Base-by-base conservation (phyloP, 2,797 vertebrate species). In the Lacerta viridis region DNA sequence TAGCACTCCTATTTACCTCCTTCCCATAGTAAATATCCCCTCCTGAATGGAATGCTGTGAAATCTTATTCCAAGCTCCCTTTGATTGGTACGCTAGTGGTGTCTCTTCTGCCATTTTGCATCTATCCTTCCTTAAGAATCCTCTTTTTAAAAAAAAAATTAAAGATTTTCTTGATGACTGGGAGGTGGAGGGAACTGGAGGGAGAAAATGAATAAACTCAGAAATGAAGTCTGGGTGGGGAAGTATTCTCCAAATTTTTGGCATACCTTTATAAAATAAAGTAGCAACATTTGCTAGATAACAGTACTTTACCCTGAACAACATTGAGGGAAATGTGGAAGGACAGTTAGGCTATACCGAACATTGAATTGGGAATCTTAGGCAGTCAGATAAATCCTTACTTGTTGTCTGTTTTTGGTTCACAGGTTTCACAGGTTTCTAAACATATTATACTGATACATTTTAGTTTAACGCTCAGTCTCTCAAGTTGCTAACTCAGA, bases 401-500 rank as follows among this genome's bases (percentile, higher is more conserved):
- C 82, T 93, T 89, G 78, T 46, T 36, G 0, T 29, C 90, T 90
- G 90, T 86, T 64, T 92, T 89, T 94, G 80, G 4, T 80, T 87
- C 87, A 88, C 92, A 90, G 71, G 71, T 55, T 33, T 33, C 33
- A 43, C 29, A 1, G 23, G 83, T 93, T 72, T 75, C 25, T 88
- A 77, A 89, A 91, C 83, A 80, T 91, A 87, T 87, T 96, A 79
- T 85, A 80, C 92, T 86, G 89, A 85, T 84, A 75, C 84, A 85
- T 88, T 95, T 74, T 17, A 59, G 11, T 17, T 17, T 39, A 36
- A 43, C 66, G 29, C 18, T 83, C 46, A 39, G 3, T 83, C 78
- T 20, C 95, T 95, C 90, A 93, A 55, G 89, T 94, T 89, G 76
- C 84, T 93, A 92, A 91, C 92, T 93, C 76, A 76, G 71, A 90